phyloP scores from a whole-genome alignment of 1,140 invertebrate genomes.

The Panonychus citri region DNA sequence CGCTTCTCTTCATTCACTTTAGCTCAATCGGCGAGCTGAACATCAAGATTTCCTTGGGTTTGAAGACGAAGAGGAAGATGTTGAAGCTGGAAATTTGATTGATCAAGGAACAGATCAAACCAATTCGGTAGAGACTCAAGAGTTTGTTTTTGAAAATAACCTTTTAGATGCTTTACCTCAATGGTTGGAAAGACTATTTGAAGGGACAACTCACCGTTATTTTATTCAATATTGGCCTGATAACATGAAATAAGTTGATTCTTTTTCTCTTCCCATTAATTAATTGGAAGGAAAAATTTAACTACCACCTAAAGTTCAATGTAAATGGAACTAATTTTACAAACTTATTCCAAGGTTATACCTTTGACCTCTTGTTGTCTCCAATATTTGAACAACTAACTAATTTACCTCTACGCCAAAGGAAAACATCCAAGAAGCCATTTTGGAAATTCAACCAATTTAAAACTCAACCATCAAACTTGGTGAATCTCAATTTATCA shows the following conservation, averaged over 20 bases:
- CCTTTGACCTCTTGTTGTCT: background rate
- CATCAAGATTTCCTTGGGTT: slow-evolving; percentile 19
- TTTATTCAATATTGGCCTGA: slow-evolving; percentile 94
- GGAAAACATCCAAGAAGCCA: no score
- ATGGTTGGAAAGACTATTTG: slow-evolving; percentile 87
- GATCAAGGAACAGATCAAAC: background rate
- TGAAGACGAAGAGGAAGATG: slow-evolving; percentile 26
- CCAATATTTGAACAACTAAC: background rate
- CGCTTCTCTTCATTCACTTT: background rate
- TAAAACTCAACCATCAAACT: no score
- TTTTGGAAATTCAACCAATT: no score
- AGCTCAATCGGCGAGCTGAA: background rate
- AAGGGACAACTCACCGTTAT: slow-evolving; percentile 78
- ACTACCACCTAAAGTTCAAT: slow-evolving; percentile 19
- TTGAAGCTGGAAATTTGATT: slow-evolving; percentile 28
- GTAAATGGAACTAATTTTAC: background rate
- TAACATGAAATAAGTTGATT: slow-evolving; percentile 15
- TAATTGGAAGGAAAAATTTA: no score
- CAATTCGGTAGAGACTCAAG: slow-evolving; percentile 5
- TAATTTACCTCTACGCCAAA: no score
- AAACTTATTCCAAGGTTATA: background rate
- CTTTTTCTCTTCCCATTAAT: background rate
- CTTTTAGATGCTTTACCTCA: slow-evolving; percentile 73
- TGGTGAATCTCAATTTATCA: no score
- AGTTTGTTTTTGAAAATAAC: slow-evolving; percentile 33